Base-by-base conservation (phyloP, 92 coral and sea anemone genomes). In the Palythoa grandis region DNA sequence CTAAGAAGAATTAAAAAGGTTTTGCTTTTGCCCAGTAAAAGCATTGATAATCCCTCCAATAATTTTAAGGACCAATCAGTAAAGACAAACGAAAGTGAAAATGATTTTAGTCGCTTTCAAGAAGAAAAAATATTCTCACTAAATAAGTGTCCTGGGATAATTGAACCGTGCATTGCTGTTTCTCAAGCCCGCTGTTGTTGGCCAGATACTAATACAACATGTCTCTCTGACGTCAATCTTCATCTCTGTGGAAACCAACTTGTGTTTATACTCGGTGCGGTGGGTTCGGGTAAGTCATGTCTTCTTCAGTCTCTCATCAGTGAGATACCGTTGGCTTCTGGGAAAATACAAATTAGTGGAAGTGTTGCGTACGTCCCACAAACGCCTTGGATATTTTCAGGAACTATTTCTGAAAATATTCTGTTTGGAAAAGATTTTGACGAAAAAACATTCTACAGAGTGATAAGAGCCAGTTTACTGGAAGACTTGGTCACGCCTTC, bases 351-450 rank as follows among this genome's bases (percentile, higher is more conserved):
- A 50, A 40, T 67, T 35, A 24, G 35, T 5, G 85, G 85, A 23
- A 23, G 23, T 6, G 23, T 23, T 10, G 12, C 66, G 24, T 80
- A 80, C 57, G 58, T 80, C 23, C 17, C 85, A 3, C 85, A 80
- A 43, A 65, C 74, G 11, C 60, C 85, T 65, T 80, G 85, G 85
- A 80, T 80, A 66, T 80, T 80, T 66, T 80, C 85, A 80, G 85
- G 85, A 17, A 80, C 85, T 11, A 68, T 80, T 67, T 24, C 43
- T 12, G 74, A 80, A 48, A 80, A 80, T 52, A 80, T 80, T 53
- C 22, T 80, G 56, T 80, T 80, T 68, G 85, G 85, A 56, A 50
- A 80, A 29, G 74, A 24, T 3, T 66, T 80, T 80, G 74, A 80
- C 60, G 47, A 66, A 48, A 74, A 66, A 20, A 67, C 74, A 48